A percentile compares a stretch with the other conserved stretches of the same genome.
Conservation (phyloP, 2,113 vertebrate genomes). For the Sciurus niger region DNA sequence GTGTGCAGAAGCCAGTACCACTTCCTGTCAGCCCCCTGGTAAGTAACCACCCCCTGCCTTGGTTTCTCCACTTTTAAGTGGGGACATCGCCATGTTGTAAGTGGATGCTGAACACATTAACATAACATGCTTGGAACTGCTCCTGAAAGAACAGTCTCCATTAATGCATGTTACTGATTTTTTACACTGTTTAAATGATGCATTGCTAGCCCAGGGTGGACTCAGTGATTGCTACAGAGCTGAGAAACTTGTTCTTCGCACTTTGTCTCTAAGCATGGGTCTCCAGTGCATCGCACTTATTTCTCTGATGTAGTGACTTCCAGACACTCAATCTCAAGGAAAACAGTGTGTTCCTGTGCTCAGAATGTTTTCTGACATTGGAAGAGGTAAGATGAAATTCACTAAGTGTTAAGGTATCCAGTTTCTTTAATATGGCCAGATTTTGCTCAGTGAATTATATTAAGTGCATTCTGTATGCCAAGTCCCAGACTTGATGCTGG, state of each 20-base stretch:
- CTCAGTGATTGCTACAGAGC: background rate
- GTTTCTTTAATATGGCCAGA: background rate
- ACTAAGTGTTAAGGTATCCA: background rate
- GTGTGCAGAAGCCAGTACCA: background rate
- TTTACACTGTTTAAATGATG: background rate
- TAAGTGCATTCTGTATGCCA: background rate
- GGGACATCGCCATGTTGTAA: rapidly evolving
- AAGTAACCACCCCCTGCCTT: background rate
- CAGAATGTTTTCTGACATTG: background rate
- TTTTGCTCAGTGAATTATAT: background rate
- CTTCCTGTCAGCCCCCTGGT: background rate
- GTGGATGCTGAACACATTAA: too few species aligned
- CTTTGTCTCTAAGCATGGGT: background rate
- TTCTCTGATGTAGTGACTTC: background rate
- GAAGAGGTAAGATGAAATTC: background rate
- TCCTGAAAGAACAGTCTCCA: too few species aligned
- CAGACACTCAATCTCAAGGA: background rate
- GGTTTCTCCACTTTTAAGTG: background rate
- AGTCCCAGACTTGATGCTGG: background rate
- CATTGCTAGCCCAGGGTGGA: background rate
- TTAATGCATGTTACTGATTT: background rate
- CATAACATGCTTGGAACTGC: background rate
- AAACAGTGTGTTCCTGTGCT: background rate
- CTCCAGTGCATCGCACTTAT: rapidly evolving
- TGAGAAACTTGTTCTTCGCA: background rate